Conservation (phyloP, 2,113 vertebrate species). For the Psettodes erumei region DNA sequence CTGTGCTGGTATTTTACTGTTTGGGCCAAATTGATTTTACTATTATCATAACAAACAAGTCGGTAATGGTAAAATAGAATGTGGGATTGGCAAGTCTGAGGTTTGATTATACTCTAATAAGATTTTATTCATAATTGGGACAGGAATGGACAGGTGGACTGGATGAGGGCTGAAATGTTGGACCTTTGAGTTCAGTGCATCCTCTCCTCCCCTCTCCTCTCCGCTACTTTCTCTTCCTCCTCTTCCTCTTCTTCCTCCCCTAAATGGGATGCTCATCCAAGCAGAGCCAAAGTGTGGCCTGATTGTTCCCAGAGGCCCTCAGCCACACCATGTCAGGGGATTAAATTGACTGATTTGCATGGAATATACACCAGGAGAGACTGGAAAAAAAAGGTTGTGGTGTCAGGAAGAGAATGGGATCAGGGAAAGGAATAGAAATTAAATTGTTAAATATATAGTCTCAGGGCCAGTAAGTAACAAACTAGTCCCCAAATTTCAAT, state of each 20-base stretch:
- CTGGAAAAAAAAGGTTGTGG: neutral
- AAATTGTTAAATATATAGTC: constrained; percentile 1
- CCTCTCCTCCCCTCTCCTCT: constrained; percentile 27
- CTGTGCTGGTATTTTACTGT: constrained; percentile 65
- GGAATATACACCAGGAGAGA: constrained; percentile 35
- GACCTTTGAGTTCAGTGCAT: constrained; percentile 13
- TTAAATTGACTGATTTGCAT: constrained; percentile 74
- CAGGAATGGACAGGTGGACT: constrained; percentile 15
- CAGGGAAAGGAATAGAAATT: neutral
- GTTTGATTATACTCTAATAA: neutral
- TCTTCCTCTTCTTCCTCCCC: neutral
- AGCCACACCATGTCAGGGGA: constrained; percentile 65
- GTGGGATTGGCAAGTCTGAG: neutral
- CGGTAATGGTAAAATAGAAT: neutral
- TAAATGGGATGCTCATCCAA: constrained; percentile 45
- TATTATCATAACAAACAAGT: neutral
- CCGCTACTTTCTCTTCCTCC: constrained; percentile 18
- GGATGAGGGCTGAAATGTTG: constrained; percentile 6
- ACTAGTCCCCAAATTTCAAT: constrained; percentile 13
- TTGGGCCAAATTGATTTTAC: constrained; percentile 20
- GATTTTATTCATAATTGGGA: neutral
- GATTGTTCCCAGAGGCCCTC: constrained; percentile 54
- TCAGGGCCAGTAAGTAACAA: constrained; percentile 15
- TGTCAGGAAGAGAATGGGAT: neutral
- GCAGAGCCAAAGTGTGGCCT: constrained; percentile 56